Evolutionary conservation across 92 coral and sea anemone genomes (phyloP), one percentile per base, ranked within the genome.

Genomic region (Pocillopora meandrina): DNA sequence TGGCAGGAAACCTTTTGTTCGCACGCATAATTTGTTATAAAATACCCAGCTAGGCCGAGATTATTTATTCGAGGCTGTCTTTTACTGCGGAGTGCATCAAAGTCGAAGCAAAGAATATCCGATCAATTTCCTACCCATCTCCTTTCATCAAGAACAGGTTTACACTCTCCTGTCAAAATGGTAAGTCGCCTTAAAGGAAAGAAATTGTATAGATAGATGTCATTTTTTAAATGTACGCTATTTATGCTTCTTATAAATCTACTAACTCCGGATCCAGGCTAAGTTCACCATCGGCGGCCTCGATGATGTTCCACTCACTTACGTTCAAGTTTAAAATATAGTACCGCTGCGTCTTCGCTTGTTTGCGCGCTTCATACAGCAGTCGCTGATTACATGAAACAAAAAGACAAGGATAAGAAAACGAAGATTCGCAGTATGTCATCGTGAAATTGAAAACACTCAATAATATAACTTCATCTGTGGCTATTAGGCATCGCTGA

Each of bases 11-110:
- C 18, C 65, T 8, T 83, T 72, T 83, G 77, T 71, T 69, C 42
- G 71, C 70, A 16, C 49, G 85, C 77, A 81, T 81, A 81, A 81
- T 81, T 81, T 81, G 78, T 34, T 35, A 12, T 36, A 58, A 71
- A 42, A 65, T 33, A 23, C 12, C 84, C 23, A 9, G 23, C 19
- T 34, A 58, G 11, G 61, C 42, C 12, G 19, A 12, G 58, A 3
- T 13, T 52, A 36, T 79, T 79, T 65, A 49, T 33, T 79, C 4
- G 19, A 5, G 5, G n/a, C 36, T 74, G 3, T n/a, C 12, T 52
- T 26, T 20, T 20, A 62, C 15, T 36, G 23, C 17, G 18, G 12
- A 19, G 8, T 49, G 23, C 61, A 35, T 9, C 66, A 15, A 8
- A 18, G 8, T 19, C 18, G 19, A 77, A 62, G 26, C 18, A 42